Percentiles rank a stretch among this genome's conserved stretches.
phyloP scores from a whole-genome alignment of 2,888 invertebrate genomes.

The Unio pictorum region DNA sequence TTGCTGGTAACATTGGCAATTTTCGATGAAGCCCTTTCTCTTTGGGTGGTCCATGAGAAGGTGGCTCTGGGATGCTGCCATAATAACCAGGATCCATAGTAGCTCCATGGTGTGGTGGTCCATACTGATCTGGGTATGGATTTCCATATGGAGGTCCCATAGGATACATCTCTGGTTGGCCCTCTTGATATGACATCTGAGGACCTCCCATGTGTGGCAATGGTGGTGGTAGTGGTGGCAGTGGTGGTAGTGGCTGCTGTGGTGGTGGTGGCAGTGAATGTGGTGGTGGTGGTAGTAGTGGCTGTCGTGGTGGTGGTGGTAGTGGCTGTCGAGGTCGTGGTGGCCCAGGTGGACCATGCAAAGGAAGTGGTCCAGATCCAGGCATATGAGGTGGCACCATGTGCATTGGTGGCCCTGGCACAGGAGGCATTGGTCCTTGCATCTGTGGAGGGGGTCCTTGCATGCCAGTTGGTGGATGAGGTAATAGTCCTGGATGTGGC shows the following conservation, averaged over 20 bases:
- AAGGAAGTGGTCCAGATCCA: slow-evolving; percentile 14
- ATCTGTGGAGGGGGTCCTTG: slow-evolving; percentile 6
- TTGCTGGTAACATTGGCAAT: no score
- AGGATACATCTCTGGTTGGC: slow-evolving; percentile 6
- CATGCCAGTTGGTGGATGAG: slow-evolving; percentile 10
- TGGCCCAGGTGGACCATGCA: slow-evolving; percentile 3
- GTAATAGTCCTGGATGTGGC: slow-evolving; percentile 5
- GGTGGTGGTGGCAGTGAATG: slow-evolving; percentile 1
- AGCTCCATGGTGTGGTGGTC: neutral
- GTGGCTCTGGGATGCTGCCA: neutral
- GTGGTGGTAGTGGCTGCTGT: slow-evolving; percentile 2
- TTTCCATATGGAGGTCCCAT: slow-evolving; percentile 3
- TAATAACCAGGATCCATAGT: no score
- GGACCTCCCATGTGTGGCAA: slow-evolving; percentile 4
- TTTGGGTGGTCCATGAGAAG: neutral
- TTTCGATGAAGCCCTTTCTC: slow-evolving; percentile 4
- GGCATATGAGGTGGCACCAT: slow-evolving; percentile 15
- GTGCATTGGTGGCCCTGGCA: slow-evolving; percentile 9
- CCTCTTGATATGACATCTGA: slow-evolving; percentile 12
- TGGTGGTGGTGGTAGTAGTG: neutral
- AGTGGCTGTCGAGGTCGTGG: slow-evolving; percentile 2
- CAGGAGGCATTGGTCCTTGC: slow-evolving; percentile 15
- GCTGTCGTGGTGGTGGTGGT: neutral
- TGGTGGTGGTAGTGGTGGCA: neutral
- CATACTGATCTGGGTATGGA: slow-evolving; percentile 1